Evolutionary conservation across 2,888 invertebrate genomes (phyloP).

Genomic region (Mimas tiliae): DNA sequence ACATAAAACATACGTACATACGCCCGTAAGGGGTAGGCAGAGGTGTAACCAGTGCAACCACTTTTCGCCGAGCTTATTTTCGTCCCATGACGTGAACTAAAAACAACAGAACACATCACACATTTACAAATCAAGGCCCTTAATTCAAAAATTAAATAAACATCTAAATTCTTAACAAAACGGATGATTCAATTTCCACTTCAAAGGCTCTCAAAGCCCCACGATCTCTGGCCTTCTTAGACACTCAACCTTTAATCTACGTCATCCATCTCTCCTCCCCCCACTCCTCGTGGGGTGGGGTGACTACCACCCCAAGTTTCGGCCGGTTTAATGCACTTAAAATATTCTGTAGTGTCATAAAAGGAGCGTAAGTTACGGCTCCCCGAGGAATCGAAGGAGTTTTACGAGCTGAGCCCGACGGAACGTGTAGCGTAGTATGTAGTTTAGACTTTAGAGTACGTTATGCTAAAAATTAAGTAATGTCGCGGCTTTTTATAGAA

Average conservation of each 20-base stretch:
- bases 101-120: not conserved
- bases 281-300: not conserved
- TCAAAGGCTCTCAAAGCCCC: conserved; percentile 30
- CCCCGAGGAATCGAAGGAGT: conserved; percentile 52
- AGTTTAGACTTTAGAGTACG: not conserved
- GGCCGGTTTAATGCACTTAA: conserved; percentile 69
- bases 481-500: not conserved
- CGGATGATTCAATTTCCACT: conserved; percentile 39
- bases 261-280: conserved; percentile 45
- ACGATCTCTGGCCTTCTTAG: conserved; percentile 25
- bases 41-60: too few species aligned
- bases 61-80: too few species aligned
- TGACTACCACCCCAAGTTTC: conserved; percentile 33
- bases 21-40: too few species aligned
- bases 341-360: conserved; percentile 78
- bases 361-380: conserved; percentile 68
- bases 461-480: not conserved
- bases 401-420: conserved; percentile 35
- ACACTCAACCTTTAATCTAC: conserved; percentile 48
- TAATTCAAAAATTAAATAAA: conserved; percentile 14
- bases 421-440: conserved; percentile 30
- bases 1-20: too few species aligned
- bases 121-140: conserved; percentile 39
- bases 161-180: conserved; percentile 31
- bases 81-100: too few species aligned